Evolutionary conservation across 2,797 vertebrate species (phyloP), one percentile per base, ranked within the genome.

Genomic region (Enteromius mattozi): DNA sequence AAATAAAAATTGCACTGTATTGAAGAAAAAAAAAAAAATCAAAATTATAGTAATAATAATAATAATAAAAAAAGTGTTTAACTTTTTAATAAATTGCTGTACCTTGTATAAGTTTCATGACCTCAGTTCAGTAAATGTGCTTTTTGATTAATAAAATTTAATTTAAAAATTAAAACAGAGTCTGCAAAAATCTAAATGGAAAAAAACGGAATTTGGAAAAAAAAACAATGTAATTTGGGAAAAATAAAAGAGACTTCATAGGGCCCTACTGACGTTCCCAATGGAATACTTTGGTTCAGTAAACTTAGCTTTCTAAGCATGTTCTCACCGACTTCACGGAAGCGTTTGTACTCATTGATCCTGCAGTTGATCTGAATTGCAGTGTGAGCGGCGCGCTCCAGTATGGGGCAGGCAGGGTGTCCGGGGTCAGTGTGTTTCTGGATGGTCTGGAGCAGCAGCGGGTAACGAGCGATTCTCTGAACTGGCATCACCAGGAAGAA

Each of bases 301-400:
- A 30, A 33, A 45, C 10, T 17, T 80, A 47, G 33, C 49, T 82
- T 65, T 59, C 66, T 19, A 27, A 17, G 27, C 35, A 30, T 70
- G 54, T 63, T 0, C 97, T 98, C 90, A 99, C 98, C 97, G 12
- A 99, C 96, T 97, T 99, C 98, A 89, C 95, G 93, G 93, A 95
- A 96, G 89, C 97, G 96, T 66, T 99, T 99, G 93, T 98, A 96
- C 90, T 99, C 98, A 0, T 99, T 99, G 94, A 99, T 99, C 87
- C 95, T 96, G 89, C 93, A 91, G 51, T 98, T 99, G 78, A 98
- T 88, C 24, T 96, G 96, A 68, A 96, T 83, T 87, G 98, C 94
- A 76, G 95, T 92, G 27, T 92, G 92, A 2, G 92, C 91, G 0
- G 97, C 95, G 49, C 92, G 92, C 90, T 96, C 93, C 89, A 99